Conservation (phyloP, 1,140 invertebrate genomes). For the Drosophila nigromelanica region DNA sequence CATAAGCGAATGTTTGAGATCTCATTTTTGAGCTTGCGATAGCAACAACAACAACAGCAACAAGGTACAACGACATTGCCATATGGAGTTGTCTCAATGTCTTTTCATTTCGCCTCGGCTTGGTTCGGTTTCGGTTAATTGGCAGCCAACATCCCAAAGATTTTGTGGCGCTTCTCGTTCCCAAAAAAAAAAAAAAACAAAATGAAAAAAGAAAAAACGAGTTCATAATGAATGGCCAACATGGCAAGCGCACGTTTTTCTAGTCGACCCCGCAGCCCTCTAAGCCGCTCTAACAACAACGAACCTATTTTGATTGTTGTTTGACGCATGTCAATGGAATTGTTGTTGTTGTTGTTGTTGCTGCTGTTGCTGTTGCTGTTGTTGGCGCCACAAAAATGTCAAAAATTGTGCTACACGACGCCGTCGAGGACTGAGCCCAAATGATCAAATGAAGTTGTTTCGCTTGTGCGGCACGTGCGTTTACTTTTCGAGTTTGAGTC, state of each 20-base stretch:
- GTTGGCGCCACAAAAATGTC: conserved; percentile 79
- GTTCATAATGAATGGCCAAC: conserved; percentile 80
- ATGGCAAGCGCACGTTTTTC: conserved; percentile 75
- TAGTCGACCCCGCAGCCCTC: conserved; percentile 13
- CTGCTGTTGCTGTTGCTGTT: conserved; percentile 58
- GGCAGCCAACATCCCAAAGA: conserved; percentile 73
- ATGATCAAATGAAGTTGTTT: conserved; percentile 79
- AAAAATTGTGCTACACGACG: conserved; percentile 76
- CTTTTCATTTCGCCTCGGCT: conserved; percentile 26
- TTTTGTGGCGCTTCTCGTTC: conserved; percentile 63
- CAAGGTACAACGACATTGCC: conserved; percentile 12
- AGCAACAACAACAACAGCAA: conserved; percentile 48
- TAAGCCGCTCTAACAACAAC: conserved; percentile 7
- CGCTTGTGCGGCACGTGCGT: conserved; percentile 80
- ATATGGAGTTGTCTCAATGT: conserved; percentile 48
- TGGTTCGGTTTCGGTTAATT: conserved; percentile 67
- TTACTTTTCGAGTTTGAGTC: conserved; percentile 55
- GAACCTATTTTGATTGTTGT: conserved; percentile 80
- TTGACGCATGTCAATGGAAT: conserved; percentile 77
- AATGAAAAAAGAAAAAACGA: conserved; percentile 47
- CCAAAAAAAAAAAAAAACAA: conserved; percentile 28
- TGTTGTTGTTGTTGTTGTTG: conserved; percentile 47
- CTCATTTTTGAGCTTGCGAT: conserved; percentile 43
- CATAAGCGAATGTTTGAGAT: conserved; percentile 62
- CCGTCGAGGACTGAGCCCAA: conserved; percentile 45